phyloP scores from a whole-genome alignment of 2,888 invertebrate species.

The Perdita meconis region DNA sequence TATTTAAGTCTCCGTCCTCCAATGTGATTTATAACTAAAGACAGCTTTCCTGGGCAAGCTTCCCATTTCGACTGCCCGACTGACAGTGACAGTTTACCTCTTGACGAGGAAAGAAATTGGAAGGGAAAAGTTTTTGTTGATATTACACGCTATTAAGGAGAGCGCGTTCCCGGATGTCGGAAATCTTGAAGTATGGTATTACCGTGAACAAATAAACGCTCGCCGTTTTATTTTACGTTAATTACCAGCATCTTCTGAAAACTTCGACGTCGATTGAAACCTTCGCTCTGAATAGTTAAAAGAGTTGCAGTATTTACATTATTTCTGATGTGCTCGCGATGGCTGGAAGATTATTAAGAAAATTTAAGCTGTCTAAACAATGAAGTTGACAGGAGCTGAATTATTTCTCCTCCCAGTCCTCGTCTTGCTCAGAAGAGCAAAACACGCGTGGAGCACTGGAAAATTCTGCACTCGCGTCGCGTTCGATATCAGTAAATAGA shows the following conservation, averaged over 20 bases:
- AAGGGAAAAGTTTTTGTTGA: slow-evolving; percentile 71
- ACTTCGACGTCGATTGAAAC: no score
- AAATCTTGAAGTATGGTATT: slow-evolving; percentile 76
- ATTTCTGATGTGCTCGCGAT: no score
- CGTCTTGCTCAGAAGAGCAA: neutral
- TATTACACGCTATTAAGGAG: slow-evolving; percentile 81
- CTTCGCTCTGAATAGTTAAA: no score
- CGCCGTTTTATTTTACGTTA: slow-evolving; percentile 54
- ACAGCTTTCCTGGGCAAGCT: slow-evolving; percentile 34
- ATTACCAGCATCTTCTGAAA: slow-evolving; percentile 49
- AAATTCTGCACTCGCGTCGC: neutral
- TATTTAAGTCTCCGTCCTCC: slow-evolving; percentile 46
- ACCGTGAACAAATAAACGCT: slow-evolving; percentile 55
- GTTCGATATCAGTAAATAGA: slow-evolving; percentile 33
- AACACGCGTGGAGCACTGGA: neutral
- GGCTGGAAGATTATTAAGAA: no score
- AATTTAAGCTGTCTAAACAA: no score
- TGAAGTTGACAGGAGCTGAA: no score
- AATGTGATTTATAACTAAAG: slow-evolving; percentile 61
- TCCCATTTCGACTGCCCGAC: slow-evolving; percentile 40
- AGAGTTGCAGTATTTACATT: no score
- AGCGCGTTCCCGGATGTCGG: slow-evolving; percentile 78
- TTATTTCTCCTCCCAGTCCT: neutral
- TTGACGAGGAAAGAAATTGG: slow-evolving; percentile 63
- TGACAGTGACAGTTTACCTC: slow-evolving; percentile 64